Conservation (phyloP, 2,113 vertebrate species). For the Anthoscopus minutus region DNA sequence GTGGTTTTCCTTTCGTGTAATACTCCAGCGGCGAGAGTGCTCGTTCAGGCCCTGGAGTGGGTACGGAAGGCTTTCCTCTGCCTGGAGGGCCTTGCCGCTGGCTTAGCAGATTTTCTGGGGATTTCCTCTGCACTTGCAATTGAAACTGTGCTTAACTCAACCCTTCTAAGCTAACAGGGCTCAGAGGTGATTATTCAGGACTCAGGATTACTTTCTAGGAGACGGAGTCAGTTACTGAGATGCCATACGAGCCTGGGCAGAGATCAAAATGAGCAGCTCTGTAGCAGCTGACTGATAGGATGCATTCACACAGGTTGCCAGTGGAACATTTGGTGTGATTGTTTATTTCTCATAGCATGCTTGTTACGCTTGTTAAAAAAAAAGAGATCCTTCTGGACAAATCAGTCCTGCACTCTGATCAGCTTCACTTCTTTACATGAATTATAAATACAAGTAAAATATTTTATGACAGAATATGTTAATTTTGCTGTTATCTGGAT, state of each 20-base stretch:
- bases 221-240: neutral
- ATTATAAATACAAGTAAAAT: neutral
- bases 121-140: neutral
- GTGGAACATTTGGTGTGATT: neutral
- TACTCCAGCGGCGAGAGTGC: neutral
- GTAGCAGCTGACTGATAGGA: neutral
- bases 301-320: neutral
- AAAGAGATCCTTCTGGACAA: slow-evolving; percentile 26
- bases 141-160: neutral
- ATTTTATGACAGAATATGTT: neutral
- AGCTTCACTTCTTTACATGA: neutral
- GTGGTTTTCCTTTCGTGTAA: neutral
- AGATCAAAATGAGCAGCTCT: neutral
- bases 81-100: neutral
- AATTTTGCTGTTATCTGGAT: neutral
- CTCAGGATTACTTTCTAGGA: neutral
- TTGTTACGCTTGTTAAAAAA: neutral
- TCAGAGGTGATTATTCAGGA: neutral
- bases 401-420: neutral
- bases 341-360: slow-evolving; percentile 4
- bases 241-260: neutral
- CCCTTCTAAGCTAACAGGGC: neutral
- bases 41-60: neutral
- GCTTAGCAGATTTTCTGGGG: slow-evolving; percentile 32
- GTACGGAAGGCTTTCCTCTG: neutral